phyloP scores from a whole-genome alignment of 2,888 invertebrate genomes.

The Corbicula japonica region DNA sequence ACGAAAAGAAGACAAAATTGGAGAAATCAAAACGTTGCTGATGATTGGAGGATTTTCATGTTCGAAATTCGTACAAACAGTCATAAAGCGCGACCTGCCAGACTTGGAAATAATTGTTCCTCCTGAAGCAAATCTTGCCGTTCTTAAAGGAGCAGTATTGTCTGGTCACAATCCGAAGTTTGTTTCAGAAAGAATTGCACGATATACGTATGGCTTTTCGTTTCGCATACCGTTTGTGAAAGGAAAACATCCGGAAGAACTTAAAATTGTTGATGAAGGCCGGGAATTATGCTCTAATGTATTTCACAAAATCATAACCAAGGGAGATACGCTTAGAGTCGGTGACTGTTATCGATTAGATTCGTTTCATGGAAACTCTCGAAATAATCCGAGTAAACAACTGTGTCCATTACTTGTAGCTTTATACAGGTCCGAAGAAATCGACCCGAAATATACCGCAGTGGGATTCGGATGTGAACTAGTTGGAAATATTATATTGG shows the following conservation, averaged over 20 bases:
- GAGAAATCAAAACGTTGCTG: slow-evolving; percentile 17
- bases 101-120: slow-evolving; percentile 14
- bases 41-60: slow-evolving; percentile 28
- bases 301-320: slow-evolving; percentile 2
- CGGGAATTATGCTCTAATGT: not conserved
- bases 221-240: not conserved
- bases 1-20: slow-evolving; percentile 15
- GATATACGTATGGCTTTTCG: slow-evolving; percentile 32
- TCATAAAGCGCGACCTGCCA: not conserved
- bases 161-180: slow-evolving; percentile 5
- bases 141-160: slow-evolving; percentile 25
- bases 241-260: slow-evolving; percentile 9
- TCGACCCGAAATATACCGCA: slow-evolving; percentile 8
- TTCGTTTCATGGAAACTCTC: no score
- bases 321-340: not conserved
- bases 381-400: not conserved
- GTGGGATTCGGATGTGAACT: not conserved
- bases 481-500: not conserved
- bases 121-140: slow-evolving; percentile 17
- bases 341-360: not conserved
- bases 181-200: slow-evolving; percentile 14
- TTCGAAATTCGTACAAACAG: slow-evolving; percentile 10
- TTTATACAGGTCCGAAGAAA: slow-evolving; percentile 6
- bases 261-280: not conserved
- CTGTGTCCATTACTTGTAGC: not conserved